These are phyloP conservation scores for Vulpes vulpes DNA, from an alignment of 2,113 vertebrate species.

Conservation along the genomic window DNA sequence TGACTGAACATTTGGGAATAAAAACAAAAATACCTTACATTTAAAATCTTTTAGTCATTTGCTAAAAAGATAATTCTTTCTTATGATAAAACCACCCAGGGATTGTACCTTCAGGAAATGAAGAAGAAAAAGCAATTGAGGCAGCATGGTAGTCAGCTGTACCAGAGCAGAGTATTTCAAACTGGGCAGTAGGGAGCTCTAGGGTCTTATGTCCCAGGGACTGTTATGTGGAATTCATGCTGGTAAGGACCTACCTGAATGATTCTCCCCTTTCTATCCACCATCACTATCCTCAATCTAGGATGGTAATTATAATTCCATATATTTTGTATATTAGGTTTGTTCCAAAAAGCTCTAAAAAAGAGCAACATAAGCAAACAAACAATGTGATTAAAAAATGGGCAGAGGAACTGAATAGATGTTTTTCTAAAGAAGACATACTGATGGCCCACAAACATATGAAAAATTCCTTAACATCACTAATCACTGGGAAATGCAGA, in stretches of 20 bases:
- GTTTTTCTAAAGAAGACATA: not conserved
- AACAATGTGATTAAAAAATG: not conserved
- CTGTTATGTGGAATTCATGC: not conserved
- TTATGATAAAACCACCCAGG: constrained; percentile 62
- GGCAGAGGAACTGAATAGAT: not conserved
- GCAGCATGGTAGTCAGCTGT: not conserved
- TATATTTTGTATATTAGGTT: not conserved
- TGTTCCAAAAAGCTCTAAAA: constrained; percentile 7
- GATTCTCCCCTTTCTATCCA: not conserved
- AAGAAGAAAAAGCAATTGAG: not conserved
- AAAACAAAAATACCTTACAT: constrained; percentile 68
- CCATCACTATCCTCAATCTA: not conserved
- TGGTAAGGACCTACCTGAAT: not conserved
- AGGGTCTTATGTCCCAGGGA: not conserved
- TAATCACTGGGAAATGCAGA: not conserved
- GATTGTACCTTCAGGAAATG: constrained; percentile 57
- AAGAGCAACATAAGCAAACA: not conserved
- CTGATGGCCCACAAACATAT: not conserved
- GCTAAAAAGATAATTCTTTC: constrained; percentile 72
- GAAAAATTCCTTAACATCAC: not conserved
- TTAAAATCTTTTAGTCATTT: constrained; percentile 76
- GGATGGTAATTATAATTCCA: not conserved
- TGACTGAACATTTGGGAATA: constrained; percentile 81
- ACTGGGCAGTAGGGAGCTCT: not conserved
- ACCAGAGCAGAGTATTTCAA: not conserved